These are phyloP conservation scores for Halcyon badia DNA, from an alignment of 2,797 vertebrate genomes.

Conservation along the genomic window DNA sequence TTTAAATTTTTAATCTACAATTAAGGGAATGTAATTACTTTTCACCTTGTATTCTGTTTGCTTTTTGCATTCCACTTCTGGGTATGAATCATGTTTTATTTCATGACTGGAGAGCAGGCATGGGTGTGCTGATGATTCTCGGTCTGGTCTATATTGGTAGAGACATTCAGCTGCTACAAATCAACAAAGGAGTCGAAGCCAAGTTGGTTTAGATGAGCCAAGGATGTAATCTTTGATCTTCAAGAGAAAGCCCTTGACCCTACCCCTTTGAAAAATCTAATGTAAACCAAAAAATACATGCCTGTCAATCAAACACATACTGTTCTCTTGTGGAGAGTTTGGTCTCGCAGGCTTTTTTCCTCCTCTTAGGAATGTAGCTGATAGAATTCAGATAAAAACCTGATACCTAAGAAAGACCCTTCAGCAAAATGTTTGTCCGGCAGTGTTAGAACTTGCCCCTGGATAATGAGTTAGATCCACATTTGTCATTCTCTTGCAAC, in stretches of 20 bases:
- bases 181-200: constrained; percentile 22
- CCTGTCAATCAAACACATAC: constrained; percentile 9
- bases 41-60: constrained; percentile 59
- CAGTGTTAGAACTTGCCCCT: constrained; percentile 60
- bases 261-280: constrained; percentile 6
- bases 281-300: constrained; percentile 3
- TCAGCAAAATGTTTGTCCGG: constrained; percentile 66
- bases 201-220: constrained; percentile 9
- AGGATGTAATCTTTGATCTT: constrained; percentile 29
- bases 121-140: constrained; percentile 37
- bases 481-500: constrained; percentile 5
- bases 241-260: constrained; percentile 38
- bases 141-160: neutral
- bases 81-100: constrained; percentile 49
- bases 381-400: constrained; percentile 46
- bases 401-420: constrained; percentile 54
- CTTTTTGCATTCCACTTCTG: constrained; percentile 39
- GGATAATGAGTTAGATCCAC: constrained; percentile 38
- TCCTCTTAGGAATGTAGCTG: constrained; percentile 37
- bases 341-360: neutral
- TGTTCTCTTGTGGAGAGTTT: neutral
- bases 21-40: constrained; percentile 48
- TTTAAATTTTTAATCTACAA: neutral
- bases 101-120: neutral
- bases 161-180: constrained; percentile 14